Base-by-base conservation (phyloP, 1,140 invertebrate genomes). In the Bombus ignitus region DNA sequence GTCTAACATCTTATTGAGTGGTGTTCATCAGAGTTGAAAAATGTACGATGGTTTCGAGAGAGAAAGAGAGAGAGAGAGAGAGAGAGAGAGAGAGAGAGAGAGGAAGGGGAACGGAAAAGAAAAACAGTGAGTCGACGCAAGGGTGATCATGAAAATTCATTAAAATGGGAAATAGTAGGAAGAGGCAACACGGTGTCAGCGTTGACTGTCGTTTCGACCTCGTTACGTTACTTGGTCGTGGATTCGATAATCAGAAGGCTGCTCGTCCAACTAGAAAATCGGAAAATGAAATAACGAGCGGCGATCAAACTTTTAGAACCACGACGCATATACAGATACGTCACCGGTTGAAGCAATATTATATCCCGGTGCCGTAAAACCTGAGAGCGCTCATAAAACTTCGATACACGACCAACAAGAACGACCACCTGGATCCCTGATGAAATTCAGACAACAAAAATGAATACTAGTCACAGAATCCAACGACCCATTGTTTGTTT, bases 201-300 rank as follows among this genome's bases (percentile, higher is more conserved):
- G 37, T 22, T 59, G 76, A 62, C 59, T 44, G 53, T 32, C 47
- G 75, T 76, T 85, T 85, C 72, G 82, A 85, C 76, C 86, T 66
- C 59, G 75, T 87, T 80, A 73, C 35, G 22, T 68, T 39, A 8
- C 62, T 32, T 35, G 5, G 2, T 22, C 22, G 22, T n/a, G 57
- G 32, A 25, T 68, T 42, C 84, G 71, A 81, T 81, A 66, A 84
- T 84, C 76, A 79, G 76, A 85, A 28, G 37, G 59, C 47, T 59
- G 42, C 32, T 47, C 47, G 42, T 4, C 25, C 74, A 18, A 42
- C 2, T 42, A 66, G 68, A 87, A 89, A 89, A 89, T 89, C 83
- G 65, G 68, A 72, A 83, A 89, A 87, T 87, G 39, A 87, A 85
- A 90, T 79, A 87, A 81, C 70, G 74, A 77, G 44, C n/a, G 37